These are phyloP conservation scores for Danaus chrysippus DNA, from an alignment of 2,888 invertebrate species.

Conservation along the genomic window DNA sequence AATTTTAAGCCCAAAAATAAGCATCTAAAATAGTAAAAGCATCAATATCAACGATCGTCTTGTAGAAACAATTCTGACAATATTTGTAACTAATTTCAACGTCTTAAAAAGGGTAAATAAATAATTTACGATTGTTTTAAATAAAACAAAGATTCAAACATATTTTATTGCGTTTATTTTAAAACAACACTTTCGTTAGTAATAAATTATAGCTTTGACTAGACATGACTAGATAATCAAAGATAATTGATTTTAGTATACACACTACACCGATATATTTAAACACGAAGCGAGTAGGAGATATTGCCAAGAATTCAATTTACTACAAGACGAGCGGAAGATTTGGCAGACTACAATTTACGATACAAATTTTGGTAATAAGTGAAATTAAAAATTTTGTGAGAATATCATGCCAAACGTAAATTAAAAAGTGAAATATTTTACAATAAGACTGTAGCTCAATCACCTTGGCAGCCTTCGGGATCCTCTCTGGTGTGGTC, in stretches of 20 bases:
- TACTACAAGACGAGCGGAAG: constrained; percentile 76
- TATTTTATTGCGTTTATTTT: constrained; percentile 53
- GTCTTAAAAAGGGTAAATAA: constrained; percentile 33
- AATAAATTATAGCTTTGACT: constrained; percentile 46
- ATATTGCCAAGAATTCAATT: constrained; percentile 51
- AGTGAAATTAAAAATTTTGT: constrained; percentile 72
- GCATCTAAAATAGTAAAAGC: constrained; percentile 64
- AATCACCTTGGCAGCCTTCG: constrained; percentile 73
- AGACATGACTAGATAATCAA: constrained; percentile 66
- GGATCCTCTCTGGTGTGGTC: constrained; percentile 46
- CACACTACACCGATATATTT: constrained; percentile 45
- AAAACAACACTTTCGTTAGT: constrained; percentile 50
- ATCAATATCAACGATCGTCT: constrained; percentile 65
- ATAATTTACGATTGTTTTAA: constrained; percentile 42
- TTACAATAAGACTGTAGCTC: constrained; percentile 75
- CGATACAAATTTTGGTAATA: constrained; percentile 64
- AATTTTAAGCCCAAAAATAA: constrained; percentile 56
- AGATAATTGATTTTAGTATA: constrained; percentile 45
- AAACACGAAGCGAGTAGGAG: constrained; percentile 28
- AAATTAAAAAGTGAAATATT: constrained; percentile 70
- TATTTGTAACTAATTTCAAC: constrained; percentile 3
- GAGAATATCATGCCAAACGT: constrained; percentile 77
- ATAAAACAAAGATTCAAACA: constrained; percentile 64
- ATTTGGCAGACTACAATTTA: constrained; percentile 58
- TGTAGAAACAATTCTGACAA: constrained; percentile 46